These are phyloP conservation scores for Oscheius onirici DNA, from an alignment of 2,888 invertebrate genomes.

Conservation along the genomic window DNA sequence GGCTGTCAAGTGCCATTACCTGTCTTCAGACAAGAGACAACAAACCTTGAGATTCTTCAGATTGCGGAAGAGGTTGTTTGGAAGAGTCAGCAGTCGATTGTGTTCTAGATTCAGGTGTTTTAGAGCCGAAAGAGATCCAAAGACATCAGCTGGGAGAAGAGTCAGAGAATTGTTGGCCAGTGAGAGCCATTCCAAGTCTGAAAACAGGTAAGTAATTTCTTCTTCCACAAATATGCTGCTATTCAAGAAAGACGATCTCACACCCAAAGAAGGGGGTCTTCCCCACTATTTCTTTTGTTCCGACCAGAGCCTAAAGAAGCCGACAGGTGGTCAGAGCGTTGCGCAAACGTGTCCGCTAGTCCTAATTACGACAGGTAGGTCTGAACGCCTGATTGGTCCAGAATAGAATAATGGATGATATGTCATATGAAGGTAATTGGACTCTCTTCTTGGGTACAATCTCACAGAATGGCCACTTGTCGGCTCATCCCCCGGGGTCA, in stretches of 20 bases:
- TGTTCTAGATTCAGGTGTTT: constrained; percentile 40
- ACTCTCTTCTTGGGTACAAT: not conserved
- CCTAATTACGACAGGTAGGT: constrained; percentile 11
- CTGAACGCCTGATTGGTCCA: constrained; percentile 1
- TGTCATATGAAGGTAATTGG: not conserved
- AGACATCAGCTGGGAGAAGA: constrained; percentile 48
- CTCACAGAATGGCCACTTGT: constrained; percentile 26
- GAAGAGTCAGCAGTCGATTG: constrained; percentile 47
- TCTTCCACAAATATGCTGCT: not conserved
- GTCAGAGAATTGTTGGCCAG: constrained; percentile 51
- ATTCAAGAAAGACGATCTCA: not conserved
- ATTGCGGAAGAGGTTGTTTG: constrained; percentile 45
- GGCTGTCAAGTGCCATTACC: constrained; percentile 9
- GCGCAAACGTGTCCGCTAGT: constrained; percentile 12
- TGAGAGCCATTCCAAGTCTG: constrained; percentile 50
- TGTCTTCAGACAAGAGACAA: not conserved
- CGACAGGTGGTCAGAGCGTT: constrained; percentile 14
- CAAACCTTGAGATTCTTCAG: constrained; percentile 50
- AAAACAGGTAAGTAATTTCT: constrained; percentile 21
- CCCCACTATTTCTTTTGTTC: constrained; percentile 1
- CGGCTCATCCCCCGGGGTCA: constrained; percentile 26
- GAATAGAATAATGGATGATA: not conserved
- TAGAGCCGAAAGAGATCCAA: constrained; percentile 40
- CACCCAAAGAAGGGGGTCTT: constrained; percentile 3
- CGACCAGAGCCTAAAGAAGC: not conserved